Evolutionary conservation across 2,888 invertebrate genomes (phyloP).

Genomic region (Lathronympha strigana): DNA sequence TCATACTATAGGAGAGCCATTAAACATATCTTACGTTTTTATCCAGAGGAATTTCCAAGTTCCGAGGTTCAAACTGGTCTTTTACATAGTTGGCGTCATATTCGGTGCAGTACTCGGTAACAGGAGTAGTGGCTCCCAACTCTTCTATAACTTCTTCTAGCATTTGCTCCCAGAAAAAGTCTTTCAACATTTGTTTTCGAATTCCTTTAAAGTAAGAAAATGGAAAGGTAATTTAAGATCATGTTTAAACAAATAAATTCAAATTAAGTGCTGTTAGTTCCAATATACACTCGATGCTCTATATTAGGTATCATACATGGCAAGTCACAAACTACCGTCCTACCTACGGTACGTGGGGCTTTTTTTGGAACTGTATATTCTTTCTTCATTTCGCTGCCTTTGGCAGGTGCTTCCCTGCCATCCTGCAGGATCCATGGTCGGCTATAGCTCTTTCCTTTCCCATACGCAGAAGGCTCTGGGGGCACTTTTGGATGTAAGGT

Average conservation of each 20-base stretch:
- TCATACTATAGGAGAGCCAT: background rate
- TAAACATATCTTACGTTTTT: constrained; percentile 61
- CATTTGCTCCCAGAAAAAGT: constrained; percentile 82
- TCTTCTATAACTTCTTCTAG: constrained; percentile 79
- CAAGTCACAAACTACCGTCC: background rate
- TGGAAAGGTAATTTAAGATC: background rate
- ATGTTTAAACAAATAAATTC: background rate
- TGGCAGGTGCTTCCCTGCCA: constrained; percentile 64
- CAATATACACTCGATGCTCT: too few species aligned
- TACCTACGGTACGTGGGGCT: constrained; percentile 61
- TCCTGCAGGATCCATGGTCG: constrained; percentile 77
- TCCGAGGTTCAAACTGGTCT: constrained; percentile 70
- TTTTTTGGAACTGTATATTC: constrained; percentile 63
- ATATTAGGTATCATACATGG: too few species aligned
- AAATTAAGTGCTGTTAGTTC: too few species aligned
- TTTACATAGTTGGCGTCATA: constrained; percentile 72
- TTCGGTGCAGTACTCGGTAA: constrained; percentile 73
- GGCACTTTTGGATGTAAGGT: constrained; percentile 72
- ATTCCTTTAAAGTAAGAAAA: constrained; percentile 58
- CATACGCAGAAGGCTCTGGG: constrained; percentile 71
- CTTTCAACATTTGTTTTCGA: constrained; percentile 72
- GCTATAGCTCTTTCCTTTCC: constrained; percentile 70
- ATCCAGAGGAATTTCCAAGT: constrained; percentile 68
- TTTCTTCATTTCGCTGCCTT: constrained; percentile 74
- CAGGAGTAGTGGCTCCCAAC: constrained; percentile 64